Base-by-base conservation (phyloP, 2,113 vertebrate species). In the Epinephelus cyanopodus region DNA sequence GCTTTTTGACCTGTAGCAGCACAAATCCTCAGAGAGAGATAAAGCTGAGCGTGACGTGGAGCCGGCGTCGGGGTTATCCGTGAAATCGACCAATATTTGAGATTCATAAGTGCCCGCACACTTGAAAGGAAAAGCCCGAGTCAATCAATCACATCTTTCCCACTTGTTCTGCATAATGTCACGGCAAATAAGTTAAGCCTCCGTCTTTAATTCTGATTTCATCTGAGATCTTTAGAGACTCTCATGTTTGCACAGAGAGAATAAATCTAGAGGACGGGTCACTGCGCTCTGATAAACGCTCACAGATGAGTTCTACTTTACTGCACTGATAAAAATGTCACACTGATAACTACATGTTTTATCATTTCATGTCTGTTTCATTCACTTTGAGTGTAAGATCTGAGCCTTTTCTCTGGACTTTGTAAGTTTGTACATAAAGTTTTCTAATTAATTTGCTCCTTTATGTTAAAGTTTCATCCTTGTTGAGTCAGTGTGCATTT, bases 1-100 rank as follows among this genome's bases (percentile, higher is more conserved):
- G 86, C 48, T 54, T 74, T 53, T 39, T 73, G 87, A 79, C 87
- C 78, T 76, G 74, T 48, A 42, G 79, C 39, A 29, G 68, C 57
- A 45, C 47, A 72, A 60, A 61, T 78, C 68, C 78, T n/a, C 74
- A 58, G 53, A 71, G 72, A 18, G 63, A 52, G 73, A 84, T 67
- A 60, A 71, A 67, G 72, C 72, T 0, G 50, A 73, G 77, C 6
- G 52, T 74, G 85, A 76, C 73, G 66, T 50, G 63, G 54, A 81
- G 84, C 27, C 1, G 33, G 71, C 0, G 48, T 62, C 18, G 1
- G 18, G 17, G 67, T 82, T 77, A 80, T 65, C 85, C 79, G 57
- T 89, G 87, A 89, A 91, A 91, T 89, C 87, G 4, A 23, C 73
- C 81, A 87, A 78, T 87, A 91, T 87, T 76, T 88, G 65, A 84